Conservation (phyloP, 2,113 vertebrate genomes). For the Sinosuthora webbiana region DNA sequence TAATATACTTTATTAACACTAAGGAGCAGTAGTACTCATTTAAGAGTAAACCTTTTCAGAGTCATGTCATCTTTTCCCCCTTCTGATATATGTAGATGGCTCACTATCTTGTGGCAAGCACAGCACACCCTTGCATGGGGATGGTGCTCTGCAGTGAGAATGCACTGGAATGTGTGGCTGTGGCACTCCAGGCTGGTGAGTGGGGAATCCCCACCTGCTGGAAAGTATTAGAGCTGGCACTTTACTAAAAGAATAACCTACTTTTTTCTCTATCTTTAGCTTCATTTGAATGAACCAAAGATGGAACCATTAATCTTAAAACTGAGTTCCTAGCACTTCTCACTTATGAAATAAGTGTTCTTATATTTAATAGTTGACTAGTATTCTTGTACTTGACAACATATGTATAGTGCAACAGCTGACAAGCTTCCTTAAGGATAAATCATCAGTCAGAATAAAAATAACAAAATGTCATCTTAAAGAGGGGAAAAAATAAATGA, state of each 20-base stretch:
- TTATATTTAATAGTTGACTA: not conserved
- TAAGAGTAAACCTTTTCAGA: not conserved
- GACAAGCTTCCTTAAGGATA: not conserved
- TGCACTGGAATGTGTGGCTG: not conserved
- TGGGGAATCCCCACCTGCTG: not conserved
- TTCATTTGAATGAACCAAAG: not conserved
- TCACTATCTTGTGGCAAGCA: not conserved
- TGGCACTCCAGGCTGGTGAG: not conserved
- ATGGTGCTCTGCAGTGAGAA: not conserved
- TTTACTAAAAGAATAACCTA: not conserved
- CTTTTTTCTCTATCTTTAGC: not conserved
- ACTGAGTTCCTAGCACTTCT: not conserved
- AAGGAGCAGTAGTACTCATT: not conserved
- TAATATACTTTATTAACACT: not conserved
- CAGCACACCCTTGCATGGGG: not conserved
- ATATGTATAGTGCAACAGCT: not conserved
- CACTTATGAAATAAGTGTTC: not conserved
- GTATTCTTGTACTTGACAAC: not conserved
- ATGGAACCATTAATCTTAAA: not conserved
- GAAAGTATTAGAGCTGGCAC: not conserved
- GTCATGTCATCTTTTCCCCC: accelerated
- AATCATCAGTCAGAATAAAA: not conserved
- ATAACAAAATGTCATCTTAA: not conserved
- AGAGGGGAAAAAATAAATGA: not conserved
- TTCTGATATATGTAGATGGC: not conserved